phyloP scores from a whole-genome alignment of 2,113 vertebrate genomes.

The Cettia cetti region DNA sequence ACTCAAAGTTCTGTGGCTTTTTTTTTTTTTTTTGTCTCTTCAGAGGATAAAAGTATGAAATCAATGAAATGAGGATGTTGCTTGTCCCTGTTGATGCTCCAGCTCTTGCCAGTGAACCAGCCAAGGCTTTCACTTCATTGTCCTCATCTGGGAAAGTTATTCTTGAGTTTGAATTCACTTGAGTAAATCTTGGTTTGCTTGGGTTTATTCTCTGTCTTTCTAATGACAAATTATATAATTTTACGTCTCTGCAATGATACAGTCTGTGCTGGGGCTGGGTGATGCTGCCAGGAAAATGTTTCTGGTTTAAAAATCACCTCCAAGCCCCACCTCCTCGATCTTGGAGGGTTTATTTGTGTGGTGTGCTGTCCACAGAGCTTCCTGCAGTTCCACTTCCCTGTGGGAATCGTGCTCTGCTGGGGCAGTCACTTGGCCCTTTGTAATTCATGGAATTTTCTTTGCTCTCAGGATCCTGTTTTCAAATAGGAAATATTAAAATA shows the following conservation, averaged over 20 bases:
- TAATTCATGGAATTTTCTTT: neutral
- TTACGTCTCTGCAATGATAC: neutral
- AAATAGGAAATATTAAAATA: neutral
- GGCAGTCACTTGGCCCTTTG: neutral
- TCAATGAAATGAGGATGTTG: neutral
- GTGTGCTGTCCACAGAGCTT: neutral
- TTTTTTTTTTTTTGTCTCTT: too few relatives aligned
- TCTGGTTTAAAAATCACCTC: neutral
- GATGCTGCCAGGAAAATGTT: neutral
- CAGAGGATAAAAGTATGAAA: neutral
- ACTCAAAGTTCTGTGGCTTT: neutral
- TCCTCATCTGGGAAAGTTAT: neutral
- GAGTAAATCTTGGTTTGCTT: neutral
- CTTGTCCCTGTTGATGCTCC: neutral
- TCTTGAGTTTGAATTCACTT: neutral
- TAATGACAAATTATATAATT: neutral
- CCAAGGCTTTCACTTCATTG: neutral
- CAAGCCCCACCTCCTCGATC: rapidly evolving
- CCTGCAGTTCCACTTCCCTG: rapidly evolving
- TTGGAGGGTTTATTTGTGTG: neutral
- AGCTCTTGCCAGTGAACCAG: neutral
- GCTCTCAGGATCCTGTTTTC: neutral
- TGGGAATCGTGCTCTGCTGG: neutral
- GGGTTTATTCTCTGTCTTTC: neutral
- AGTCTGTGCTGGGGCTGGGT: neutral